A percentile compares a stretch with the other conserved stretches of the same genome.
Conservation (phyloP, 2,113 vertebrate species). For the Lagenorhynchus albirostris region DNA sequence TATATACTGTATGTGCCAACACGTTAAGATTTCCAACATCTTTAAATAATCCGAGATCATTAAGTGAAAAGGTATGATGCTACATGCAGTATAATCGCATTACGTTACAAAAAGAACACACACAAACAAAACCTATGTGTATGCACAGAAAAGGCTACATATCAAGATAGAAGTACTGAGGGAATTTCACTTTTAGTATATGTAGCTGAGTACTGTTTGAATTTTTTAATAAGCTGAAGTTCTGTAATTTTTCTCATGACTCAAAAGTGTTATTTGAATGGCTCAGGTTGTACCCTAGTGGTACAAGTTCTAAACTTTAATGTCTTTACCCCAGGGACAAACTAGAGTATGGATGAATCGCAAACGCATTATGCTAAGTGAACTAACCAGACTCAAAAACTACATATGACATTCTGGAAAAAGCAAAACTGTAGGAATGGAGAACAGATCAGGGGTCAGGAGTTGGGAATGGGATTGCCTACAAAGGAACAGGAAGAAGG, state of each 20-base stretch:
- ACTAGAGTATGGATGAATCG: neutral
- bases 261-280: neutral
- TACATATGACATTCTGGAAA: neutral
- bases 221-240: neutral
- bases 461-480: neutral
- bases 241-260: neutral
- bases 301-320: neutral
- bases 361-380: neutral
- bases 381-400: neutral
- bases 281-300: neutral
- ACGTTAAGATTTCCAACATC: neutral
- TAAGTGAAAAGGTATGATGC: neutral
- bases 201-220: neutral
- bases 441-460: neutral
- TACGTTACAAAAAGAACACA: neutral
- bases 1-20: neutral
- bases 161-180: neutral
- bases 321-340: neutral
- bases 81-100: neutral
- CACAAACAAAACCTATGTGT: neutral
- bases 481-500: neutral
- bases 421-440: neutral
- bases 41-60: neutral
- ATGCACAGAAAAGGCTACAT: neutral
- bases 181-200: neutral